Percentiles rank a stretch among this genome's conserved stretches.
phyloP scores from a whole-genome alignment of 2,797 vertebrate species.

The Melanotaenia boesemani region DNA sequence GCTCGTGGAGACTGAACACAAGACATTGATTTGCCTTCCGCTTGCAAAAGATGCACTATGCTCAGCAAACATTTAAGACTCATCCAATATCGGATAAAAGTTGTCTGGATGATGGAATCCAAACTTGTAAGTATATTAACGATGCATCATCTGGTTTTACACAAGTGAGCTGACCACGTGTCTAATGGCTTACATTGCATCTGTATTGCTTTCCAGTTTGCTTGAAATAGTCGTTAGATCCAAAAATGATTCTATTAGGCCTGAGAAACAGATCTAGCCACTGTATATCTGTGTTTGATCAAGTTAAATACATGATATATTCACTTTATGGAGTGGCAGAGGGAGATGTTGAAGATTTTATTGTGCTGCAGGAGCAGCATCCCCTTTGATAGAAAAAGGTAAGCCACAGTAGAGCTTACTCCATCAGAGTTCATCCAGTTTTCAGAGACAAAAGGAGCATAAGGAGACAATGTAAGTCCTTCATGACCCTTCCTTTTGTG shows the following conservation, averaged over 20 bases:
- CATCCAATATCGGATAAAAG: conserved; percentile 48
- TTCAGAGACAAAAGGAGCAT: conserved; percentile 38
- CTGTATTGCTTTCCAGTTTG: conserved; percentile 85
- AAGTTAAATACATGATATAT: conserved; percentile 53
- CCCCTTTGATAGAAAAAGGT: conserved; percentile 19
- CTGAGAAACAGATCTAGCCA: conserved; percentile 80
- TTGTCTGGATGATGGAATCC: conserved; percentile 55
- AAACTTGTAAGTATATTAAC: conserved; percentile 57
- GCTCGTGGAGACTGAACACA: conserved; percentile 47
- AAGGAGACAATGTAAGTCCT: conserved; percentile 42
- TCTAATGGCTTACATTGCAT: conserved; percentile 83
- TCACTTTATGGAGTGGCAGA: conserved; percentile 54
- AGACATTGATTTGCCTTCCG: conserved; percentile 70
- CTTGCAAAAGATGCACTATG: conserved; percentile 68
- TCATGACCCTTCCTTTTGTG: conserved; percentile 38
- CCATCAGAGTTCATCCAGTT: conserved; percentile 49
- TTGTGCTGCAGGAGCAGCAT: conserved; percentile 66
- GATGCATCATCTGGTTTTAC: conserved; percentile 62
- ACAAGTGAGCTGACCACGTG: conserved; percentile 57
- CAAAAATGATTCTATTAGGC: conserved; percentile 69
- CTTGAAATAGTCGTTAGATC: conserved; percentile 69
- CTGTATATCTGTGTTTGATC: conserved; percentile 50
- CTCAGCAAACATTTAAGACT: conserved; percentile 64
- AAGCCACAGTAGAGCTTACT: conserved; percentile 20
- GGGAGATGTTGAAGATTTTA: conserved; percentile 57